These are phyloP conservation scores for Turnix velox DNA, from an alignment of 2,113 vertebrate genomes.

Conservation along the genomic window DNA sequence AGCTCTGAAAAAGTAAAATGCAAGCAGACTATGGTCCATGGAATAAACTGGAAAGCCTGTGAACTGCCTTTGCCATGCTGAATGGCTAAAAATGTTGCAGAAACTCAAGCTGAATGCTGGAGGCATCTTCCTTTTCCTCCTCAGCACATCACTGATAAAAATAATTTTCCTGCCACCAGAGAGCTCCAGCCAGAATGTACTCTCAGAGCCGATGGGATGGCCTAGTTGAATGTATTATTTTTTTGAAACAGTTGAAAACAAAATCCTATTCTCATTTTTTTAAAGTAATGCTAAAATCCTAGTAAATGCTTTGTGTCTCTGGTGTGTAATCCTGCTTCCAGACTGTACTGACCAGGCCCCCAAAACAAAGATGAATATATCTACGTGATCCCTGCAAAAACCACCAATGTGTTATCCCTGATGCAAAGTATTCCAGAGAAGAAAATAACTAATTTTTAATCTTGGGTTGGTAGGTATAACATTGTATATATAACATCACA, in stretches of 20 bases:
- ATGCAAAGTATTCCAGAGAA: not conserved
- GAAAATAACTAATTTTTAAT: fast-evolving
- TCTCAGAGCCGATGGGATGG: not conserved
- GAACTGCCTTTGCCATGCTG: not conserved
- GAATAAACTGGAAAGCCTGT: not conserved
- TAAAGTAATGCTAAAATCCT: not conserved
- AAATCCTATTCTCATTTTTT: not conserved
- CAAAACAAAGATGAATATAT: not conserved
- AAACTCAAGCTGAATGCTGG: not conserved
- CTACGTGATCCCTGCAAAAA: not conserved
- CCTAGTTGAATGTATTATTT: not conserved
- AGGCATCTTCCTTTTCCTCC: not conserved
- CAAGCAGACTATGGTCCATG: not conserved
- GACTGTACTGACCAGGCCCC: not conserved
- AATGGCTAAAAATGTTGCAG: not conserved
- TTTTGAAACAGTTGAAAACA: not conserved
- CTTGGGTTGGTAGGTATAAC: not conserved
- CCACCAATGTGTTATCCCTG: not conserved
- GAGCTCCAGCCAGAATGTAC: not conserved
- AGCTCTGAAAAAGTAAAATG: not conserved
- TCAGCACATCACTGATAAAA: not conserved
- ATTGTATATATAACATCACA: not conserved
- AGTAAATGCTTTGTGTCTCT: not conserved
- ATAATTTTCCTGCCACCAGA: constrained; percentile 3
- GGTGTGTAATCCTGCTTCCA: not conserved